Base-by-base conservation (phyloP, 2,797 vertebrate genomes). In the Lacerta agilis region DNA sequence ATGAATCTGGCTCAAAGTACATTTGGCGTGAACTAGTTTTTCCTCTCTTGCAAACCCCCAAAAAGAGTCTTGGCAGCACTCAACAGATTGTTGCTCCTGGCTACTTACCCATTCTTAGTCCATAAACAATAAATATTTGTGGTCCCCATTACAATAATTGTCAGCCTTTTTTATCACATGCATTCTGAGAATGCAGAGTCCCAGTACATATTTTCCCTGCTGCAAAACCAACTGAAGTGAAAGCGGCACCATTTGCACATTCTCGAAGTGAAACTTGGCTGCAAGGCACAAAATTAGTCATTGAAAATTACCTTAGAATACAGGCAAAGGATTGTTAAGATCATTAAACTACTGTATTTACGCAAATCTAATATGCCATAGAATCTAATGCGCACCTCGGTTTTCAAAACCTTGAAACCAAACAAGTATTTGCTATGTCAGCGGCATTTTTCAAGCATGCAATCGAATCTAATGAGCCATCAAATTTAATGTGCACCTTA, bases 41-140 rank as follows among this genome's bases (percentile, higher is more conserved):
- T 7, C 41, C 41, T 76, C 76, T 82, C 36, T 90, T 79, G 23
- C 78, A n/a, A 89, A 43, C 33, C 11, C 36, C n/a, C 25, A 67
- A 85, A 88, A 0, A 0, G 0, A 5, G 29, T 89, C 88, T 77
- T 88, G 66, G 61, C 69, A 91, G 78, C 75, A 87, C 66, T 72
- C 91, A 64, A 91, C 89, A 79, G 88, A 11, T 45, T 66, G 86
- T 87, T 75, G 67, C 87, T 87, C 81, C 23, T 79, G 81, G 78
- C 33, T 90, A 49, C 43, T 64, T 81, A 67, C 73, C 36, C 55
- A 61, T 82, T 55, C 82, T 43, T 9, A 69, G 23, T 76, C 36
- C 11, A 67, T 64, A 86, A 77, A 67, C 67, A 85, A 76, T 33
- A 83, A 55, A 71, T 83, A 75, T 86, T 89, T 38, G n/a, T 27